These are phyloP conservation scores for Agelaius phoeniceus DNA, from an alignment of 2,113 vertebrate genomes.

Conservation along the genomic window DNA sequence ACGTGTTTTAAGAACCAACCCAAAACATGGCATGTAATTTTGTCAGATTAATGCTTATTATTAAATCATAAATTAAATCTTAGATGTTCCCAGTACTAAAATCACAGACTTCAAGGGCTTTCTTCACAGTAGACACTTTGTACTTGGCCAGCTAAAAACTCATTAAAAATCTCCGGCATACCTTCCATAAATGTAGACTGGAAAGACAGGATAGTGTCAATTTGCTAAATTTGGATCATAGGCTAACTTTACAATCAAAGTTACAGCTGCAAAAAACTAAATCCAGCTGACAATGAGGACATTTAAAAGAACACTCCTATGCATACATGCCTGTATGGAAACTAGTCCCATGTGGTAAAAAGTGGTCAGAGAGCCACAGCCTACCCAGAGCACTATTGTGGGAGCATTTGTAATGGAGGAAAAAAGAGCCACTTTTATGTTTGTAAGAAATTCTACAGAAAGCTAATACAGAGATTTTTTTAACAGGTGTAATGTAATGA, in stretches of 20 bases:
- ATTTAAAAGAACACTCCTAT: neutral
- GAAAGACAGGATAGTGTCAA: neutral
- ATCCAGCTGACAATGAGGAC: neutral
- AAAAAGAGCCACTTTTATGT: neutral
- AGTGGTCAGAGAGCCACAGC: neutral
- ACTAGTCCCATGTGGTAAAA: neutral
- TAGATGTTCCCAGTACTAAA: neutral
- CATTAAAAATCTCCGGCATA: neutral
- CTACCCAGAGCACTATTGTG: neutral
- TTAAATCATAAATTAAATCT: constrained; percentile 1
- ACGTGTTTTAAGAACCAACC: neutral
- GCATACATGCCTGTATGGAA: neutral
- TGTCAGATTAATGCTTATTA: neutral
- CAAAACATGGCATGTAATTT: neutral
- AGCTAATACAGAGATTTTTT: neutral
- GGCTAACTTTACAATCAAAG: neutral
- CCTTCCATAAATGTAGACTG: neutral
- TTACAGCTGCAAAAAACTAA: neutral
- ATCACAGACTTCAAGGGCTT: neutral
- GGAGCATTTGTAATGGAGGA: neutral
- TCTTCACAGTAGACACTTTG: neutral
- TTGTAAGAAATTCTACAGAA: neutral
- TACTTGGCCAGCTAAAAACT: neutral
- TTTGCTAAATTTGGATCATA: neutral
- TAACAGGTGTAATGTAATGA: neutral